Base-by-base conservation (phyloP, 2,888 invertebrate genomes). In the Pheosia gnoma region DNA sequence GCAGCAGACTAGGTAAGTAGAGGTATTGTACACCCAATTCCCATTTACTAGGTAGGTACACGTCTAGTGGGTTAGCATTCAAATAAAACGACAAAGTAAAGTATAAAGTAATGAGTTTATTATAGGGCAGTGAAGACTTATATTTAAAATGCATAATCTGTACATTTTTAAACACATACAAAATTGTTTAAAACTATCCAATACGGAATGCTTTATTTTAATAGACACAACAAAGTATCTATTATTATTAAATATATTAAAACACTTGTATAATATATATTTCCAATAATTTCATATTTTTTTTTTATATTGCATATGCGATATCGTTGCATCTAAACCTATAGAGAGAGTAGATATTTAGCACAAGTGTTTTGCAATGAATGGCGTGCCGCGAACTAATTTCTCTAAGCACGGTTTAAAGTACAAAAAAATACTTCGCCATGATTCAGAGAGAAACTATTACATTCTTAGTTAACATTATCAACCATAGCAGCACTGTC, bases 341-440 rank as follows among this genome's bases (percentile, higher is more conserved):
- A 59, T 60, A 70, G 51, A 60, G 45, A 47, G 62, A 74, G 64
- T 57, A 11, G 54, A 53, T 61, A 63, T 60, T 71, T 60, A 67
- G 58, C 63, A 53, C 68, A 57, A 66, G 65, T 66, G 60, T 72
- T 65, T 72, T 65, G 66, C 59, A 65, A 68, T 57, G 38, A 53
- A 61, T 45, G 45, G 49, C 25, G 62, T 62, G 51, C 64, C 51
- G 45, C 57, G 61, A 58, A 65, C 63, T 57, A 62, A 65, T 66
- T 66, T 71, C 57, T 65, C 57, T 68, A 62, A 74, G 45, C 37
- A 61, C 54, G 37, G 59, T 55, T 58, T 54, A 8, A 59, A 45
- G 37, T 61, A 59, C 59, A 59, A 60, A 51, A 47, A 47, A 47
- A 25, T 25, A 57, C 53, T 39, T 45, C 49, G 10, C 51, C 37